Evolutionary conservation across 2,113 vertebrate genomes (phyloP).

Genomic region (Sinosuthora webbiana): DNA sequence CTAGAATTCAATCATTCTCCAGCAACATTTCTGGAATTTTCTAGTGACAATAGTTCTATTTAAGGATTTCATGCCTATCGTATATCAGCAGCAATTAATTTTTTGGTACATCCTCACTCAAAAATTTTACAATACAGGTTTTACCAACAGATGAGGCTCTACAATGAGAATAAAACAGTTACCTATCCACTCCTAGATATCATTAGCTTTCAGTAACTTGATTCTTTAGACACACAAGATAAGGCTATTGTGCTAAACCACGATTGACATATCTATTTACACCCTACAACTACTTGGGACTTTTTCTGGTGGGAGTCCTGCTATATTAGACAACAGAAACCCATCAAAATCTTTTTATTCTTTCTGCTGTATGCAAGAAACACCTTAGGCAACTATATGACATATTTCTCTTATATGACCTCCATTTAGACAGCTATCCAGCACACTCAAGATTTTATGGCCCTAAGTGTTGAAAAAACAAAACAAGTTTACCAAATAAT

Average conservation of each 20-base stretch:
- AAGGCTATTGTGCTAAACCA: background rate
- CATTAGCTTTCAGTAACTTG: background rate
- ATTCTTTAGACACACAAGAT: background rate
- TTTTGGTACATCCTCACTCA: background rate
- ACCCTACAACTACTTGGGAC: background rate
- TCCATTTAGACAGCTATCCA: background rate
- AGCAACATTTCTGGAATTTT: background rate
- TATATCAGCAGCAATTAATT: background rate
- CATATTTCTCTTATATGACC: background rate
- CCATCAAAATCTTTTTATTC: background rate
- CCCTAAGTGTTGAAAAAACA: background rate
- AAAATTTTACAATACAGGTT: background rate
- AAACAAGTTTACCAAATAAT: background rate
- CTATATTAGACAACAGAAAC: background rate
- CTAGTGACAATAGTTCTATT: background rate
- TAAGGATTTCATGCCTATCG: background rate
- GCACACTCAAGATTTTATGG: background rate
- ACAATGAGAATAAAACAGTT: background rate
- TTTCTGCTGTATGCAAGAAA: background rate
- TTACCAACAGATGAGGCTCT: background rate
- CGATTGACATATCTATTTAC: background rate
- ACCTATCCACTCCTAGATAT: background rate
- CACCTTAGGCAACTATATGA: background rate
- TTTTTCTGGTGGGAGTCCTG: background rate
- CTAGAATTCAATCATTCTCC: background rate